Percentiles rank a stretch among this genome's conserved stretches.
These are phyloP conservation scores for Lagodon rhomboides DNA, from an alignment of 2,797 vertebrate genomes.

Conservation along the genomic window DNA sequence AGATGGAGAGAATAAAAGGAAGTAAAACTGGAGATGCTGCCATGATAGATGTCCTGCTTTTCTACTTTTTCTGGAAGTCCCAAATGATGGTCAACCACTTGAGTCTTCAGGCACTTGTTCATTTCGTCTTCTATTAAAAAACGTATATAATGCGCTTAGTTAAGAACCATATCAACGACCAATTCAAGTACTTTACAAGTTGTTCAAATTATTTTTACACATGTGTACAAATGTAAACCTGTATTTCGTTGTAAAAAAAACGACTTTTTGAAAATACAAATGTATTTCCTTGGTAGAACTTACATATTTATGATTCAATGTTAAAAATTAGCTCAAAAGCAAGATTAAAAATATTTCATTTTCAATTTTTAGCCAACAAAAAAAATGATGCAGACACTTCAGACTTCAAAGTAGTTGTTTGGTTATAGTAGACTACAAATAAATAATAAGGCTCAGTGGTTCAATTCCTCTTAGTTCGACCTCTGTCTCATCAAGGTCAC, in stretches of 20 bases:
- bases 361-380: not conserved
- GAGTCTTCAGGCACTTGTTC: constrained; percentile 1
- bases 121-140: not conserved
- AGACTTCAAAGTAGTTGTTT: not conserved
- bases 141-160: not conserved
- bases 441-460: not conserved
- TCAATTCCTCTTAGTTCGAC: not conserved
- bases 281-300: not conserved
- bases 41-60: constrained; percentile 31
- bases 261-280: not conserved
- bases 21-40: constrained; percentile 5
- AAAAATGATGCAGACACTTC: not conserved
- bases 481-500: constrained; percentile 15
- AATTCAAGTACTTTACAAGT: not conserved
- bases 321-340: not conserved
- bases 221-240: not conserved
- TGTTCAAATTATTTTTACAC: not conserved
- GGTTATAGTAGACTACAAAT: not conserved
- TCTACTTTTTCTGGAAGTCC: not conserved
- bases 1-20: constrained; percentile 7
- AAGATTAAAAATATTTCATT: not conserved
- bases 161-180: not conserved
- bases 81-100: constrained; percentile 11
- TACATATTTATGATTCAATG: not conserved
- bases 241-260: not conserved